These are phyloP conservation scores for Gymnocephalus cernua DNA, from an alignment of 2,113 vertebrate genomes.

Conservation along the genomic window DNA sequence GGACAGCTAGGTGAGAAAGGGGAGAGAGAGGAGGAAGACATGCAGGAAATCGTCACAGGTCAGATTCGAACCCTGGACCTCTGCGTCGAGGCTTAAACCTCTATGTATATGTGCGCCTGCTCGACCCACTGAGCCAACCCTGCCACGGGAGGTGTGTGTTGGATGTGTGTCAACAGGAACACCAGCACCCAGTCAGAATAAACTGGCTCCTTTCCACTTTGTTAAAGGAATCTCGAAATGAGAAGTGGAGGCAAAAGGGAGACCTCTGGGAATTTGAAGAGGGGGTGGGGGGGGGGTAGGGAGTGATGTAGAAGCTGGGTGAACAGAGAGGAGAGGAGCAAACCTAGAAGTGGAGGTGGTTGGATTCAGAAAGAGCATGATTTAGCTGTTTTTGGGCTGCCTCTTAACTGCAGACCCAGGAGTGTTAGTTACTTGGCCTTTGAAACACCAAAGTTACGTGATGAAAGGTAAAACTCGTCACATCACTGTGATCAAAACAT, in stretches of 20 bases:
- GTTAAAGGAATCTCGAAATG: slow-evolving; percentile 62
- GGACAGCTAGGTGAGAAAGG: too few relatives aligned
- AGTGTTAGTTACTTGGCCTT: slow-evolving; percentile 64
- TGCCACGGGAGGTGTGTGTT: slow-evolving; percentile 43
- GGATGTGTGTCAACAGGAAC: slow-evolving; percentile 50
- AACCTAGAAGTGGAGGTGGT: slow-evolving; percentile 55
- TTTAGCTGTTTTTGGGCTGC: slow-evolving; percentile 70
- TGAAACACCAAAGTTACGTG: slow-evolving; percentile 68
- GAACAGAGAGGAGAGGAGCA: slow-evolving; percentile 47
- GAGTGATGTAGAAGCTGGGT: slow-evolving; percentile 56
- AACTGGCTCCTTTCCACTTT: slow-evolving; percentile 63
- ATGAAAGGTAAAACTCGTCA: slow-evolving; percentile 74
- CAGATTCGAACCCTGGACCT: too few relatives aligned
- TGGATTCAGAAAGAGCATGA: slow-evolving; percentile 66
- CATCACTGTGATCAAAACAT: slow-evolving; percentile 63
- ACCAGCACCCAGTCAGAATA: slow-evolving; percentile 60
- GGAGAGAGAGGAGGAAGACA: too few relatives aligned
- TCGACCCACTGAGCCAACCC: too few relatives aligned
- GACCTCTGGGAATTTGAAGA: slow-evolving; percentile 49
- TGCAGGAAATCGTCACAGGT: too few relatives aligned
- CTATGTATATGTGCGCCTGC: too few relatives aligned
- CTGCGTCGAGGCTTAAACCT: too few relatives aligned
- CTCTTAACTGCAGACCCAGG: slow-evolving; percentile 66
- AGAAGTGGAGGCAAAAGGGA: slow-evolving; percentile 53
- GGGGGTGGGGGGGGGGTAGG: not conserved